phyloP scores from a whole-genome alignment of 2,797 vertebrate species.

The Holocentrus rufus region DNA sequence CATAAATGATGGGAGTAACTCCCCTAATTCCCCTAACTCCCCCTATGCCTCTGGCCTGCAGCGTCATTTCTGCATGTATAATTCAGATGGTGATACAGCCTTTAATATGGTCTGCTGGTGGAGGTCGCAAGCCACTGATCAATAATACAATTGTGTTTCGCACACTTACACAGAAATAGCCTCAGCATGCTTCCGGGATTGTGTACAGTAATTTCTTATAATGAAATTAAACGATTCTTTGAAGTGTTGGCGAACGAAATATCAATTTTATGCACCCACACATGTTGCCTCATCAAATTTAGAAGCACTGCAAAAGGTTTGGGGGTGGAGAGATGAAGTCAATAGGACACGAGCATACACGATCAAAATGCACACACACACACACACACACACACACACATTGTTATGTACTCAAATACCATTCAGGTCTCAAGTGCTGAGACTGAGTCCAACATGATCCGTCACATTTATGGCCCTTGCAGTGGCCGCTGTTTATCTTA shows the following conservation, averaged over 20 bases:
- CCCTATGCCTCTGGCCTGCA: constrained; percentile 22
- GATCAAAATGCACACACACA: background rate
- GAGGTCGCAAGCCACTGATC: constrained; percentile 52
- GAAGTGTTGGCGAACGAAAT: constrained; percentile 13
- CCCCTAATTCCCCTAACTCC: background rate
- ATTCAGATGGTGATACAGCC: constrained; percentile 46
- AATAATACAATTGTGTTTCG: constrained; percentile 35
- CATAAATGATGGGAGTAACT: background rate
- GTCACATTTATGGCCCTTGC: constrained; percentile 37
- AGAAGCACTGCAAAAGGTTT: background rate
- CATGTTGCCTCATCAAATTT: background rate
- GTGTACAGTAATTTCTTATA: constrained; percentile 6
- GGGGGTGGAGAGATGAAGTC: background rate
- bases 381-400: background rate
- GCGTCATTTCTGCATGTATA: constrained; percentile 41
- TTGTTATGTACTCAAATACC: constrained; percentile 28
- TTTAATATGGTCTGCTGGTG: constrained; percentile 26
- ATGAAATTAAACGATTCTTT: constrained; percentile 26
- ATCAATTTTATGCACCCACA: background rate
- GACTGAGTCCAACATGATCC: constrained; percentile 25
- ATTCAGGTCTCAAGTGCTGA: constrained; percentile 45
- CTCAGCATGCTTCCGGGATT: background rate
- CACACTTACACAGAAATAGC: background rate
- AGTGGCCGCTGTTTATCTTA: constrained; percentile 62
- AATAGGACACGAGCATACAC: constrained; percentile 3